These are phyloP conservation scores for Drosophila paranaensis DNA, from an alignment of 2,888 invertebrate species.

Conservation along the genomic window DNA sequence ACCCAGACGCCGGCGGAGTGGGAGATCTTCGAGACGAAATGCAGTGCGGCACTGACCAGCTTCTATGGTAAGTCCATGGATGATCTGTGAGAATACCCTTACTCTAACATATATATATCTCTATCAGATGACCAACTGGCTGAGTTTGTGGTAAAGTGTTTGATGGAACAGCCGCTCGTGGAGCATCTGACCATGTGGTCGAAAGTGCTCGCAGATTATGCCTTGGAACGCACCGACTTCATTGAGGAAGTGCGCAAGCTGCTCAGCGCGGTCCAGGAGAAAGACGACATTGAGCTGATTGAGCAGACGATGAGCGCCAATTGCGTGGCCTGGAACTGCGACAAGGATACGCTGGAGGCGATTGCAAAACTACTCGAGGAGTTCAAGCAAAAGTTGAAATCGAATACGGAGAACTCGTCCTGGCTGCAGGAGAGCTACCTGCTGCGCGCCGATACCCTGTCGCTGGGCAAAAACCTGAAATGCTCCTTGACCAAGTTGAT, in stretches of 20 bases:
- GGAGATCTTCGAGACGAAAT: constrained; percentile 26
- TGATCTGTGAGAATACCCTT: not conserved
- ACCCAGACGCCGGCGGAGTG: constrained; percentile 52
- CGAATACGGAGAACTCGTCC: constrained; percentile 2
- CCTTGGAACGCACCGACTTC: constrained; percentile 48
- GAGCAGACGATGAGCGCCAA: constrained; percentile 25
- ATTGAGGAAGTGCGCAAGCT: constrained; percentile 6
- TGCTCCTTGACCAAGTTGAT: constrained; percentile 41
- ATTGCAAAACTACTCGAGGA: constrained; percentile 14
- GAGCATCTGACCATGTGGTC: constrained; percentile 36
- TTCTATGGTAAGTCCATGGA: constrained; percentile 43
- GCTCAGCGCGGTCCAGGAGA: not conserved
- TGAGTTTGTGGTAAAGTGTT: constrained; percentile 32
- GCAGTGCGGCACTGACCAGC: constrained; percentile 36
- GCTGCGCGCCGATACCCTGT: constrained; percentile 5
- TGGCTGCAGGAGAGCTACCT: constrained; percentile 32
- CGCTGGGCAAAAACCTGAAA: constrained; percentile 10
- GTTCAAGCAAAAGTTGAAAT: constrained; percentile 32
- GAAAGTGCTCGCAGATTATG: constrained; percentile 54
- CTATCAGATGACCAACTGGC: constrained; percentile 45
- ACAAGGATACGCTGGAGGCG: constrained; percentile 4
- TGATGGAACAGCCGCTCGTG: constrained; percentile 26
- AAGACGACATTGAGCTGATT: not conserved
- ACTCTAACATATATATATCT: not conserved
- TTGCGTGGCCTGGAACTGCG: constrained; percentile 38